phyloP scores from a whole-genome alignment of 2,888 invertebrate species.

The Cryptocephalus primarius region DNA sequence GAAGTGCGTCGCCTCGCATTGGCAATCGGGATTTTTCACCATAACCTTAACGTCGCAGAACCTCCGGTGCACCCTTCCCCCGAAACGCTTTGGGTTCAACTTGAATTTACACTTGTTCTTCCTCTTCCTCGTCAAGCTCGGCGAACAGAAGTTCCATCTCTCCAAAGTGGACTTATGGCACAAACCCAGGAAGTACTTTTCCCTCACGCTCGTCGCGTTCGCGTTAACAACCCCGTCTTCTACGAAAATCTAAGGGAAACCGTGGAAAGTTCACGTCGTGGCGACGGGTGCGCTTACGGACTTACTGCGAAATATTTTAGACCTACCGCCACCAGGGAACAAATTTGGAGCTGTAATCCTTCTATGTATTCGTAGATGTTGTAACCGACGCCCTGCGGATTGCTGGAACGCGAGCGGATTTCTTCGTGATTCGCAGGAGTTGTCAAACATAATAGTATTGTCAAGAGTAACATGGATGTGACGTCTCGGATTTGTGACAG shows the following conservation, averaged over 20 bases:
- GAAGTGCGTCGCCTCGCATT: constrained; percentile 19
- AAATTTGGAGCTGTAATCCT: constrained; percentile 36
- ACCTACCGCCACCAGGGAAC: constrained; percentile 38
- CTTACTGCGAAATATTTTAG: constrained; percentile 37
- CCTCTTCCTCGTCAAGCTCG: constrained; percentile 25
- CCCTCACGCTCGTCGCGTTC: constrained; percentile 3
- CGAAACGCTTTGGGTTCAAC: constrained; percentile 18
- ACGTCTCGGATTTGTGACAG: background rate
- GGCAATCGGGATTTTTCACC: constrained; percentile 17
- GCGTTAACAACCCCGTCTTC: constrained; percentile 18
- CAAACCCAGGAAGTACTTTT: constrained; percentile 36
- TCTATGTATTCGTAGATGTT: constrained; percentile 32
- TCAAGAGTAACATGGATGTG: constrained; percentile 15
- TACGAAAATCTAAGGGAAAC: constrained; percentile 26
- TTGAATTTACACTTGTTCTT: constrained; percentile 31
- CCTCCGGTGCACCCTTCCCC: constrained; percentile 33
- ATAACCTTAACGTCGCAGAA: constrained; percentile 37
- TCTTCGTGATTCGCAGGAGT: constrained; percentile 4
- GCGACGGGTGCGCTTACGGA: constrained; percentile 1
- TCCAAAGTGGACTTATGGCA: constrained; percentile 33
- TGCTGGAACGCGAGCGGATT: constrained; percentile 6
- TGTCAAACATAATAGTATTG: constrained; percentile 18
- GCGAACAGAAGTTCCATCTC: constrained; percentile 35
- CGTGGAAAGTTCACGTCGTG: background rate
- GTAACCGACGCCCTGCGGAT: constrained; percentile 24